These are phyloP conservation scores for Dioctria linearis DNA, from an alignment of 2,888 invertebrate species.

Conservation along the genomic window DNA sequence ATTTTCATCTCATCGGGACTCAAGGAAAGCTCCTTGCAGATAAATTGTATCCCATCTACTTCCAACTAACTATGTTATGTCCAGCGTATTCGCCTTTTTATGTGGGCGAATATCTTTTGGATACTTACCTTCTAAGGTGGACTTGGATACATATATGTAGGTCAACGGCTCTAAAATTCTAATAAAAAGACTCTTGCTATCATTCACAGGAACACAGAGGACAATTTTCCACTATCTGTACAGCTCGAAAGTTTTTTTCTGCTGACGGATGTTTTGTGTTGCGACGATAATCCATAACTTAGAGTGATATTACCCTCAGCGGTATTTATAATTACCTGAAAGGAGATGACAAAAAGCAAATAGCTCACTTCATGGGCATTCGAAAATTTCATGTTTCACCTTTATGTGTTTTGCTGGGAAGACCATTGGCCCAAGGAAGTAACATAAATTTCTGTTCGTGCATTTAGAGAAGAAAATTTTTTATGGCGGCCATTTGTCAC, in stretches of 20 bases:
- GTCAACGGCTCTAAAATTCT: conserved; percentile 6
- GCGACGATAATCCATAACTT: conserved; percentile 28
- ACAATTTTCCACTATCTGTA: conserved; percentile 15
- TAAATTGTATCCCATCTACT: conserved; percentile 13
- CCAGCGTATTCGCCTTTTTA: not conserved
- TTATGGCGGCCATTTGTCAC: conserved; percentile 22
- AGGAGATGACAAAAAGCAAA: conserved; percentile 9
- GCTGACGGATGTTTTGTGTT: conserved; percentile 8
- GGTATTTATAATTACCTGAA: not conserved
- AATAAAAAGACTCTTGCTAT: not conserved
- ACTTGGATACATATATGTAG: not conserved
- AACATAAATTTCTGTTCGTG: conserved; percentile 29
- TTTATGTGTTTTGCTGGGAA: not conserved
- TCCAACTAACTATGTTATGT: not conserved
- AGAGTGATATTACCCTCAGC: conserved; percentile 15
- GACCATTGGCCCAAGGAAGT: not conserved
- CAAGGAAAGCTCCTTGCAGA: not conserved
- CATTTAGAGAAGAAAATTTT: conserved; percentile 8
- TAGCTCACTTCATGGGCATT: conserved; percentile 20
- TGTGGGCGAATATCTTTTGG: not conserved
- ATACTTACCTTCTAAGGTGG: not conserved
- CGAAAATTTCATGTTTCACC: conserved; percentile 18
- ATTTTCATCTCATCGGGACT: conserved; percentile 14
- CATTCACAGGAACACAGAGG: not conserved
- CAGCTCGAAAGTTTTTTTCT: conserved; percentile 6